Evolutionary conservation across 2,888 invertebrate genomes (phyloP), one percentile per base, ranked within the genome.

Genomic region (Deilephila porcellus): DNA sequence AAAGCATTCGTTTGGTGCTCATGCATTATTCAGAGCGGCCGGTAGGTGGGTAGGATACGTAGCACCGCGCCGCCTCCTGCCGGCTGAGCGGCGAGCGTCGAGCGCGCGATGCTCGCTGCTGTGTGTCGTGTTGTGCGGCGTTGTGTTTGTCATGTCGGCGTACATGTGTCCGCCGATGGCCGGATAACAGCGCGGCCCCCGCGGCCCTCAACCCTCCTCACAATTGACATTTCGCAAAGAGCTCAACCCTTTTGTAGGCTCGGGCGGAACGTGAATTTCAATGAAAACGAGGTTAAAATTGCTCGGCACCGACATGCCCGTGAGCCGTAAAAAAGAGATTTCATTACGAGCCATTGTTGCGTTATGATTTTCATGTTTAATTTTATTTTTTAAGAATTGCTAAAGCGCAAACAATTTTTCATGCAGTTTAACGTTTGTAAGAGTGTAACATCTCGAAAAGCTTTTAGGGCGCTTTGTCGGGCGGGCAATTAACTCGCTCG

Each of bases 231-330:
- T 90, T 91, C 85, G 86, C 86, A 87, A 89, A 88, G 88, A 88
- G 86, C 88, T 86, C 88, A 89, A 89, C 89, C 92, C 92, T 91
- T 86, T 91, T 91, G 90, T 91, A 88, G 17, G 88, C 85, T 86
- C 85, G 88, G 87, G 91, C 90, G 90, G 90, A 91, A 91, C 85
- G 89, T 87, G 90, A 91, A 92, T 92, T 93, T 91, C 91, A 91
- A 93, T 91, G 90, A 88, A 89, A 91, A 91, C 89, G 90, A 89
- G 90, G 90, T 89, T 89, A 88, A 91, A 92, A 93, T 91, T 90
- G 90, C 87, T 86, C 88, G 85, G 89, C 83, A 87, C 85, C 87
- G 85, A 83, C 88, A 82, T 81, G 81, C 84, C 87, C 86, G 86
- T 90, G 88, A 82, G 84, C 84, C 84, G 85, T 89, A 87, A 90